Evolutionary conservation across 2,113 vertebrate species (phyloP), one percentile per base, ranked within the genome.

Genomic region (Microtus pennsylvanicus): DNA sequence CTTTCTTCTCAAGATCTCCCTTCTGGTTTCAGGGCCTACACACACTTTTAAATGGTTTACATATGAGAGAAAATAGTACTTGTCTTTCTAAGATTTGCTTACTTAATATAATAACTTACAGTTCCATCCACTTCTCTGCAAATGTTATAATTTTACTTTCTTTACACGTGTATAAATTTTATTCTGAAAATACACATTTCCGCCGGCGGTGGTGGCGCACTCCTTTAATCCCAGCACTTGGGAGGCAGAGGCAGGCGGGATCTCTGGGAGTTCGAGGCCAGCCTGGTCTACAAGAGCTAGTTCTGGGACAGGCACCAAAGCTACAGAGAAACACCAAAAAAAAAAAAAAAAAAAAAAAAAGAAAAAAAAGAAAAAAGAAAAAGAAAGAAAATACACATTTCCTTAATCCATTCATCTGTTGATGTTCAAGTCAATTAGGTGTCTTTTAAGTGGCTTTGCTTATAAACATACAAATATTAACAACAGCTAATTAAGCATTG

Each of bases 401-500:
- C 55, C 80, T 82, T 38, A 38, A 61, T 85, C 80, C 55, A 61
- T 83, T 61, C n/a, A 61, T 58, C 58, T 63, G n/a, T 9, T 45
- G 38, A 85, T 85, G 61, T 67, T 45, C 16, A 45, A 30, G n/a
- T 30, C 26, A 85, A 85, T 17, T 67, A 65, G 14, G 16, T 28
- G 14, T 17, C 4, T 65, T 90, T 75, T 45, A 87, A 61, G 58
- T 45, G 88, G 47, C 63, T 91, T 78, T 80, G 89, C 42, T 75
- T 94, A 58, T 91, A 76, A 88, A 80, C 33, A 82, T 69, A 81
- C 30, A 50, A 14, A 69, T 89, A 30, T 82, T 63, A 85, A 38
- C 72, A 94, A 95, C 55, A 61, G 61, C 63, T 85, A 93, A 91
- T 47, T 7, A 47, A 67, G 80, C 38, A 89, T 5, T 63, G 58